These are phyloP conservation scores for Cinclus cinclus DNA, from an alignment of 2,113 vertebrate species.

Conservation along the genomic window DNA sequence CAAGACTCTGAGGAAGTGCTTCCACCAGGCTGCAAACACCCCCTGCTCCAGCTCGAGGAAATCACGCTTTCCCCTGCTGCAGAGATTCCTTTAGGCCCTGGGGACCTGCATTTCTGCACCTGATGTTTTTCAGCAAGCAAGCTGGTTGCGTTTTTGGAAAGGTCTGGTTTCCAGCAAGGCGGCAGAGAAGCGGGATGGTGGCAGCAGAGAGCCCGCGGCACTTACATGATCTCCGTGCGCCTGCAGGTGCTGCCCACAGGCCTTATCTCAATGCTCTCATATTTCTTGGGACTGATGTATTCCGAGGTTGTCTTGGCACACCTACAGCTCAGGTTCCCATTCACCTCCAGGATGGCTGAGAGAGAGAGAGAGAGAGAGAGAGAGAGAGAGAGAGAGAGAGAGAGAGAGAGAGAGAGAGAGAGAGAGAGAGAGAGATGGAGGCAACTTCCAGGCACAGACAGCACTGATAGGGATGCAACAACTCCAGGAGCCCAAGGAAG, in stretches of 20 bases:
- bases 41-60: background rate
- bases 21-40: background rate
- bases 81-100: background rate
- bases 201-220: background rate
- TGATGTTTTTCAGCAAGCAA: background rate
- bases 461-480: accelerated
- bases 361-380: background rate
- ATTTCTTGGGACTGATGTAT: background rate
- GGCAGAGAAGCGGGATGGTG: accelerated
- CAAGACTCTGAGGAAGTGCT: background rate
- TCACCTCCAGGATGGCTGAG: conserved; percentile 71
- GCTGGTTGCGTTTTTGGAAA: background rate
- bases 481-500: accelerated
- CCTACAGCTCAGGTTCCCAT: conserved; percentile 55
- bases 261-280: conserved; percentile 18
- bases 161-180: background rate
- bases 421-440: background rate
- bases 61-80: accelerated
- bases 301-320: background rate
- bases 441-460: background rate
- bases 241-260: conserved; percentile 62
- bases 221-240: conserved; percentile 68
- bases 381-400: background rate
- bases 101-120: background rate
- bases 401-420: background rate